phyloP scores from a whole-genome alignment of 1,140 invertebrate genomes.

The Chlorops oryzae region DNA sequence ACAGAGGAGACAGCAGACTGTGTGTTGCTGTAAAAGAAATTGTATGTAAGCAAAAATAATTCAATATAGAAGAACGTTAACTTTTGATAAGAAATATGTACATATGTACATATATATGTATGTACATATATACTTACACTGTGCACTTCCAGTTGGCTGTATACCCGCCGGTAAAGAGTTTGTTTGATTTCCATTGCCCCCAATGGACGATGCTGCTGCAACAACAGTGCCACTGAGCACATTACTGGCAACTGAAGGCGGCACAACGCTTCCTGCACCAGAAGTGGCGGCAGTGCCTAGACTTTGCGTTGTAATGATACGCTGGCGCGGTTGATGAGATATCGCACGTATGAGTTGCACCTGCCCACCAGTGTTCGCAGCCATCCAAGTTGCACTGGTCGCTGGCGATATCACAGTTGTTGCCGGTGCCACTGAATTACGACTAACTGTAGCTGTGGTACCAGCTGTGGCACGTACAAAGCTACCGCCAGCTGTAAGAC shows the following conservation, averaged over 20 bases:
- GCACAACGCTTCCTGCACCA: slow-evolving; percentile 15
- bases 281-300: slow-evolving; percentile 14
- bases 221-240: slow-evolving; percentile 17
- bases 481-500: slow-evolving; percentile 24
- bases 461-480: slow-evolving; percentile 32
- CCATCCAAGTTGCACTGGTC: slow-evolving; percentile 44
- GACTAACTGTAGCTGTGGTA: slow-evolving; percentile 16
- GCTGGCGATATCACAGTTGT: slow-evolving; percentile 43
- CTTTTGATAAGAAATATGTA: no score
- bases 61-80: no score
- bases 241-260: slow-evolving; percentile 14
- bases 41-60: no score
- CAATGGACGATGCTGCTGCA: slow-evolving; percentile 25
- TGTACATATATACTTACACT: no score
- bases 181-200: no score
- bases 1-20: slow-evolving; percentile 12
- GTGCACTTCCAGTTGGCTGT: no score
- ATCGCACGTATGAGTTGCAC: slow-evolving; percentile 44
- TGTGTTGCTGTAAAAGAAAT: no score
- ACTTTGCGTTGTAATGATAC: slow-evolving; percentile 43
- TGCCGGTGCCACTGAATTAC: slow-evolving; percentile 29
- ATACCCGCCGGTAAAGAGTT: no score
- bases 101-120: no score
- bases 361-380: slow-evolving; percentile 27
- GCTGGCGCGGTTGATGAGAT: slow-evolving; percentile 32